Evolutionary conservation across 2,113 vertebrate species (phyloP), one percentile per base, ranked within the genome.

Genomic region (Strigops habroptila): DNA sequence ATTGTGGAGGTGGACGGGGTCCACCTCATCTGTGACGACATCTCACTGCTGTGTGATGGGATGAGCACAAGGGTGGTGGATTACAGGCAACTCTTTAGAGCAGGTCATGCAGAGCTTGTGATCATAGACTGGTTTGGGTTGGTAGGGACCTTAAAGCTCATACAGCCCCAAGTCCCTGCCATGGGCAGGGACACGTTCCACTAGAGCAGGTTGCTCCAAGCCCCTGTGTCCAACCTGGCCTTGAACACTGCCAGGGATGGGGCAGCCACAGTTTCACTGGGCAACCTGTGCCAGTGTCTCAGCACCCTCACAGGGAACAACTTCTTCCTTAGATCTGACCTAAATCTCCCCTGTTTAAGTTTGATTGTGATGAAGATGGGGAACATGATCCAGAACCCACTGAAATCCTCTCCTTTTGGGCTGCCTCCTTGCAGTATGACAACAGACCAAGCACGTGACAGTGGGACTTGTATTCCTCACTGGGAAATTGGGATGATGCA

Each of bases 1-100:
- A 8, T 35, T 71, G 37, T 59, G 39, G 71, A 33, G 37, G 9
- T 43, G 23, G 19, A 9, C 60, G 30, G 23, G 35, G 12, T 7
- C 7, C 8, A 8, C 15, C 18, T 46, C 35, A 25, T 88, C 35
- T 0, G 0, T 41, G 30, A 37, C 10, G 25, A 41, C 28, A 48
- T 43, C 60, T 75, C 22, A 5, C 24, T 41, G 49, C 28, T 86
- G 46, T 84, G 55, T 73, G 33, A 18, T 35, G 44, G 70, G 57
- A 57, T 44, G 25, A 88, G 43, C 23, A 22, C 3, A 21, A 55
- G 18, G 28, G 18, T 0, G 0, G 52, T 24, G 30, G 25, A 28
- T 75, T 81, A 43, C 5, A 6, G 43, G 12, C n/a, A 79, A 39
- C 63, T 10, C 30, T 71, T 89, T 22, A 59, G 12, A 60, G 62